These are phyloP conservation scores for Zhuqinia jingwanae DNA, from an alignment of 2,888 invertebrate genomes.

Conservation along the genomic window DNA sequence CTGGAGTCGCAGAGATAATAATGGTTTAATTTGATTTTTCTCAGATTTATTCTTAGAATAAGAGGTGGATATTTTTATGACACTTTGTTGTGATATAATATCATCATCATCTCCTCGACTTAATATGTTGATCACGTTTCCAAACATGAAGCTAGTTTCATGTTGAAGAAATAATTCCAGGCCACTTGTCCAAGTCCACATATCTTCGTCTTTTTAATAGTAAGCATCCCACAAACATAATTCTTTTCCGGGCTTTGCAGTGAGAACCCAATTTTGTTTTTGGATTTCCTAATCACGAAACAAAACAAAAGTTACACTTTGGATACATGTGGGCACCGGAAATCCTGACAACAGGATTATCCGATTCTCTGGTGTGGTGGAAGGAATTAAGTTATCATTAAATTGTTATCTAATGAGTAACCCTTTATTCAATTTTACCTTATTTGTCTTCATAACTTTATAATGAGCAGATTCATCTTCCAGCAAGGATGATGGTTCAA, in stretches of 20 bases:
- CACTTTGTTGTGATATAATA: not conserved
- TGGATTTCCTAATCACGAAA: too few species aligned
- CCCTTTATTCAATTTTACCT: too few species aligned
- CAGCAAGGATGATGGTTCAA: too few species aligned
- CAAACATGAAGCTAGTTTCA: conserved; percentile 28
- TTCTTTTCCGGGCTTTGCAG: not conserved
- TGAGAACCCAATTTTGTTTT: not conserved
- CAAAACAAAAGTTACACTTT: not conserved
- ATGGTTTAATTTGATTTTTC: not conserved
- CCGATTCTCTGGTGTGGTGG: too few species aligned
- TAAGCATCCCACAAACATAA: conserved; percentile 1
- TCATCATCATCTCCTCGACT: not conserved
- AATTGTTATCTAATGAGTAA: too few species aligned
- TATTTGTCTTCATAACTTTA: too few species aligned
- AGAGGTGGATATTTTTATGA: not conserved
- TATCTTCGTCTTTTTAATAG: not conserved
- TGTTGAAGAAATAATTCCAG: conserved; percentile 6
- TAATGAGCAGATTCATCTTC: too few species aligned
- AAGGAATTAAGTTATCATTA: too few species aligned
- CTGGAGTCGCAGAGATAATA: not conserved
- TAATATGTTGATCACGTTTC: conserved; percentile 13
- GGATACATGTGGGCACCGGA: not conserved
- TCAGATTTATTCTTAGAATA: not conserved
- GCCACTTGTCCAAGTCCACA: conserved; percentile 16
- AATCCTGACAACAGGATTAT: not conserved